These are phyloP conservation scores for Rhabdornis inornatus DNA, from an alignment of 2,113 vertebrate species.

Conservation along the genomic window DNA sequence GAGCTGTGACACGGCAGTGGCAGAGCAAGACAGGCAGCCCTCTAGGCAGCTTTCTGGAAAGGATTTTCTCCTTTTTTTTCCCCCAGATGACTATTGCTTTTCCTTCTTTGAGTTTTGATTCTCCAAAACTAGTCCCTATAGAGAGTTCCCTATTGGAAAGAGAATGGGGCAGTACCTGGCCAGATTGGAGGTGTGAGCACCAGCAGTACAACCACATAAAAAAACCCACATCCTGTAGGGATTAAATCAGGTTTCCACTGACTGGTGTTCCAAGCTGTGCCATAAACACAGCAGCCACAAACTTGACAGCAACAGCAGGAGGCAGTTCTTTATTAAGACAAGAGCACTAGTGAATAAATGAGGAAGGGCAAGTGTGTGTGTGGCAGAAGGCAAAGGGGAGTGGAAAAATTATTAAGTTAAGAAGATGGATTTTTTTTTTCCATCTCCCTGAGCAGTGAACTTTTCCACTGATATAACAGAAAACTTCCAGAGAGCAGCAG, in stretches of 20 bases:
- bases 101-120: background rate
- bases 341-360: conserved; percentile 44
- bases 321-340: conserved; percentile 6
- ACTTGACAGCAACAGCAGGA: background rate
- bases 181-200: background rate
- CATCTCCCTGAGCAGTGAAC: conserved; percentile 33
- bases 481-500: conserved; percentile 43
- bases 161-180: background rate
- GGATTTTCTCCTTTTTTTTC: background rate
- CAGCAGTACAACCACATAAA: background rate
- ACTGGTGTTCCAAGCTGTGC: background rate
- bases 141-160: background rate
- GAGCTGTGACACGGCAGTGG: background rate
- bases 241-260: background rate
- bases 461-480: conserved; percentile 40
- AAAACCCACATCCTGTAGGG: background rate
- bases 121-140: background rate
- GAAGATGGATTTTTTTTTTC: conserved; percentile 56
- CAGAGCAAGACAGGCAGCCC: background rate
- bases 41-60: background rate
- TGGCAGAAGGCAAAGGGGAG: background rate
- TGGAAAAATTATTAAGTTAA: conserved; percentile 52
- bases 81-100: background rate
- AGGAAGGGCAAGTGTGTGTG: conserved; percentile 42
- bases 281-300: background rate